Conservation (phyloP, 2,113 vertebrate species). For the Turdus rufiventris region DNA sequence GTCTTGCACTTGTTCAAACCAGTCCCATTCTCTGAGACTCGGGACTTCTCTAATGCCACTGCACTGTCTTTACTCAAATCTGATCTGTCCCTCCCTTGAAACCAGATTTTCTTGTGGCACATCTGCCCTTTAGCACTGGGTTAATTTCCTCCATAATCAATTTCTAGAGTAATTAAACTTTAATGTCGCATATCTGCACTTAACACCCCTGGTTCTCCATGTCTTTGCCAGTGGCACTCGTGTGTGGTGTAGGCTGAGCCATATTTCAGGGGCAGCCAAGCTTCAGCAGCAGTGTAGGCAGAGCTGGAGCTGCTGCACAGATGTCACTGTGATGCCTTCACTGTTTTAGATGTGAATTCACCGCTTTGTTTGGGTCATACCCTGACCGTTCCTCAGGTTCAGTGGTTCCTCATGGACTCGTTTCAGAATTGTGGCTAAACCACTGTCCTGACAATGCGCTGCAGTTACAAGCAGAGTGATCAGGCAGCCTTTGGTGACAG, state of each 20-base stretch:
- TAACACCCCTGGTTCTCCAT: background rate
- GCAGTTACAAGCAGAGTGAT: background rate
- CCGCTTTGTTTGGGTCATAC: background rate
- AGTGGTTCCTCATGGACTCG: background rate
- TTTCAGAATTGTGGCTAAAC: background rate
- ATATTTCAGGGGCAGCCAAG: background rate
- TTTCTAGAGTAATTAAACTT: conserved; percentile 23
- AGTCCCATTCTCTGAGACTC: background rate
- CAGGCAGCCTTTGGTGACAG: background rate
- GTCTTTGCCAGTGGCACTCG: background rate
- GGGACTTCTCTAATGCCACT: background rate
- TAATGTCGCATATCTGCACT: background rate
- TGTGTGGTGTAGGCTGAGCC: background rate
- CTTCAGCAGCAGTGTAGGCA: background rate
- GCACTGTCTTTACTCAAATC: background rate
- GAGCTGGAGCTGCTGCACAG: background rate
- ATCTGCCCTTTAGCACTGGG: background rate
- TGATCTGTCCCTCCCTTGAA: background rate
- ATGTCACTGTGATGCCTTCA: background rate
- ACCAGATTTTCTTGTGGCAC: background rate
- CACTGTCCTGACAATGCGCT: background rate
- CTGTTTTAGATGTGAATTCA: background rate
- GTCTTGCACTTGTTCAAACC: background rate
- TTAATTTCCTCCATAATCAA: conserved; percentile 4
- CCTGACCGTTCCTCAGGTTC: background rate